A percentile compares a stretch with the other conserved stretches of the same genome.
These are phyloP conservation scores for Phyllotreta cruciferae DNA, from an alignment of 2,888 invertebrate species.

Conservation along the genomic window DNA sequence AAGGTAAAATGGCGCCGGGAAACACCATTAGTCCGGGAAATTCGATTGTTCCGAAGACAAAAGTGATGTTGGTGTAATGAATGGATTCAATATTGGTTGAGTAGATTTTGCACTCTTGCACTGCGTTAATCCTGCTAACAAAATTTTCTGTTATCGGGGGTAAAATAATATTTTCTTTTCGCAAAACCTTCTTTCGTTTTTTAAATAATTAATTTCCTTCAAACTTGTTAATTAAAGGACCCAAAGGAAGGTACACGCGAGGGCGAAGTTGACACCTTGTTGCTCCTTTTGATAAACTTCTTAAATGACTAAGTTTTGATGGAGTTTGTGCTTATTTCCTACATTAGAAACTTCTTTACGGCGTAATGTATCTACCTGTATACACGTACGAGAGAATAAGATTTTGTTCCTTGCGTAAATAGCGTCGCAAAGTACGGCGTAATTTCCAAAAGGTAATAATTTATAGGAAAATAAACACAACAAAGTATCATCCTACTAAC, in stretches of 20 bases:
- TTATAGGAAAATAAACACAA: too few species aligned
- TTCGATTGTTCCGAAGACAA: not conserved
- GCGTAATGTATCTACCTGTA: constrained; percentile 4
- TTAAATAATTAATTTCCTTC: not conserved
- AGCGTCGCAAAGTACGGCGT: too few species aligned
- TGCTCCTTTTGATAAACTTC: constrained; percentile 15
- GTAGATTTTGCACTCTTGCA: too few species aligned
- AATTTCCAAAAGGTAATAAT: too few species aligned
- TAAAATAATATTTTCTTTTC: not conserved
- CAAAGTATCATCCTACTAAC: too few species aligned
- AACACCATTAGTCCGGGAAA: constrained; percentile 4
- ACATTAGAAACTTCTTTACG: constrained; percentile 11
- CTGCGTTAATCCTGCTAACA: too few species aligned
- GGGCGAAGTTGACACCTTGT: constrained; percentile 1
- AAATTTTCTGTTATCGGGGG: too few species aligned
- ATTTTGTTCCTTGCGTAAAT: not conserved
- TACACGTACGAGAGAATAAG: not conserved
- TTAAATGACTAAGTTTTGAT: constrained; percentile 19
- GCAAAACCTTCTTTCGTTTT: not conserved
- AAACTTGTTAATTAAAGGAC: constrained; percentile 3
- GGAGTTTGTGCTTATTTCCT: constrained; percentile 15
- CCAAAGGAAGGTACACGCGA: not conserved
- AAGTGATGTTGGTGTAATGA: not conserved
- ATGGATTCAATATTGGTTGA: not conserved
- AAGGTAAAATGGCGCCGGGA: constrained; percentile 7